Base-by-base conservation (phyloP, 2,888 invertebrate species). In the Nemapogon koenigi region DNA sequence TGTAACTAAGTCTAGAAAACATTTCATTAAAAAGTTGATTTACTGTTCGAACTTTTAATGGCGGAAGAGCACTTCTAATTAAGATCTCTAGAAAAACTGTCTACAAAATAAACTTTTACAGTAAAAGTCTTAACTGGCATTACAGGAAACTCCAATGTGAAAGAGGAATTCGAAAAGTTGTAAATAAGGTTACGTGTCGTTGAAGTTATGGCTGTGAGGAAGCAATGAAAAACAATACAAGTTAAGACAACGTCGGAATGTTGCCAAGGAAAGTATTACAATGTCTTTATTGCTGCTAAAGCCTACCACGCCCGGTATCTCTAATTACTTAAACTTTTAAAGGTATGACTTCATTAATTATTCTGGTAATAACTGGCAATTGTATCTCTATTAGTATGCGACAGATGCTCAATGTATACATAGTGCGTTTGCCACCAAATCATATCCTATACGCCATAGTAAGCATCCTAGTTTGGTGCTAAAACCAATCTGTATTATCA, bases 241-340 rank as follows among this genome's bases (percentile, higher is more conserved):
- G 57, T 53, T 51, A 55, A 43, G 42, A 44, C 42, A 55, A 57
- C 50, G 51, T 52, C 48, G 47, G 49, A 52, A 52, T 45, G 47
- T 53, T 51, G 53, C 56, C 53, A 58, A 52, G 49, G 48, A 49
- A 52, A 57, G 55, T 59, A 55, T 55, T 51, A 63, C 59, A 62
- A 54, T 62, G 59, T 62, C 52, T 55, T 46, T 19, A 16, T 15
- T 42, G 43, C 45, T 43, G 46, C 44, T 44, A 57, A 50, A 54
- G 57, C 62, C 62, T 59, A 57, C 59, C 55, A 60, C 49, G 48
- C 28, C 4, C 7, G 28, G 6, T 28, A 28, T n/a, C n/a, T n/a
- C n/a, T n/a, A n/a, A n/a, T n/a, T n/a, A n/a, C n/a, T n/a, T n/a
- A n/a, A n/a, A n/a, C n/a, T n/a, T n/a, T n/a, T n/a, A n/a, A n/a